phyloP scores from a whole-genome alignment of 2,113 vertebrate species.

The human (Homo sapiens) region GRCh38 chr1:159745501-159746000 shows the following conservation, averaged over 20 bases:
- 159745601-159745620: not conserved
- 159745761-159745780: not conserved
- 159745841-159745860: too few species aligned
- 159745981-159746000: too few species aligned
- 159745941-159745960: too few species aligned
- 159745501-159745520: not conserved
- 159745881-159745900: too few species aligned
- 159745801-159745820: not conserved
- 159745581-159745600: not conserved
- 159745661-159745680: not conserved
- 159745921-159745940: too few species aligned
- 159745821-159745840: too few species aligned
- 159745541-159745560: not conserved
- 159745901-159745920: too few species aligned
- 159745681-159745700: not conserved
- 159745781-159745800: not conserved
- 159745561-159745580: not conserved
- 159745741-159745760: not conserved
- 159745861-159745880: too few species aligned
- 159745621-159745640: not conserved
- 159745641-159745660: not conserved
- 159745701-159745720: not conserved
- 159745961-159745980: too few species aligned
- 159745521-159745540: constrained; percentile 4
- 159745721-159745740: not conserved